Evolutionary conservation across 2,113 vertebrate genomes (phyloP), one percentile per base, ranked within the genome.

Genomic region (Lepus europaeus): DNA sequence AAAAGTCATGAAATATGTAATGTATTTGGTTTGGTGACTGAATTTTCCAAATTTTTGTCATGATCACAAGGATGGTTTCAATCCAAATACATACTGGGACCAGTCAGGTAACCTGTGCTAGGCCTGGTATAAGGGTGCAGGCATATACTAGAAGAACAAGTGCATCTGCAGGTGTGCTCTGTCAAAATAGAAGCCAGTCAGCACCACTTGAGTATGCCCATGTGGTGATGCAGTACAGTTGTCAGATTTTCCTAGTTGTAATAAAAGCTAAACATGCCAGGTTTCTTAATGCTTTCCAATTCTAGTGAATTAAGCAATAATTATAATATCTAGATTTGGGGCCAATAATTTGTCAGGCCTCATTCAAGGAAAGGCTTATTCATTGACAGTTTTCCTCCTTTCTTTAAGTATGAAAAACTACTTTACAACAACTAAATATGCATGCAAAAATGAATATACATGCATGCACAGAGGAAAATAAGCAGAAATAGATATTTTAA

Each of bases 91-190:
- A 23, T 82, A 1, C 20, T 69, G 45, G 59, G 1, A 80, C 25
- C 5, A 66, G 49, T 64, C 4, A 76, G 6, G 17, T 61, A 61
- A 49, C 11, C 23, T 5, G 20, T 11, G 23, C 4, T 16, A 63
- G 2, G 6, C 12, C 13, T 22, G 45, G 4, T 31, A 13, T 4
- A 53, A 22, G 4, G 1, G 13, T 8, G 19, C 9, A 0, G 0
- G 31, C 0, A 5, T 14, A 12, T 9, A 12, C 2, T 13, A 17
- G 66, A 1, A 23, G 2, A 66, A 9, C 0, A 8, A 4, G 9
- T 51, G 10, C 1, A 1, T 3, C 19, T 29, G 6, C 5, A 17
- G 20, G 10, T 19, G 70, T 16, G 16, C 1, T 4, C 5, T 5
- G 14, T 4, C 25, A 39, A 14, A 84, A 49, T 0, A 27, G 39